Evolutionary conservation across 2,888 invertebrate genomes (phyloP), one percentile per base, ranked within the genome.

Genomic region (Amiota communis): DNA sequence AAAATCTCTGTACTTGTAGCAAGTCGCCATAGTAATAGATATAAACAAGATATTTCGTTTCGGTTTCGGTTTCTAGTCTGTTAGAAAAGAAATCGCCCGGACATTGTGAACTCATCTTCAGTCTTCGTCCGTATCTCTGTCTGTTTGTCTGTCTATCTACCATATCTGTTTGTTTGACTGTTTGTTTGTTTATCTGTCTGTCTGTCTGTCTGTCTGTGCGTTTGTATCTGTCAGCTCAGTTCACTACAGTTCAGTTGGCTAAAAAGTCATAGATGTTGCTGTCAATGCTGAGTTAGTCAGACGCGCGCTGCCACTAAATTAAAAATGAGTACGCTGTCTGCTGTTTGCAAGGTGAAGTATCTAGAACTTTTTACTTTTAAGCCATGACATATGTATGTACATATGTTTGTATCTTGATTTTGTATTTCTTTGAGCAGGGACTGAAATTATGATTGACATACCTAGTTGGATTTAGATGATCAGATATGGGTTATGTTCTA

Each of bases 11-110:
- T 59, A 36, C 36, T 76, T 80, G 83, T 78, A 80, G 79, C 82
- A 83, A 80, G 79, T 83, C 84, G 57, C 57, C 82, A 77, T 76
- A 77, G 85, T 83, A 83, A 83, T 83, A 85, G 82, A 83, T 83
- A 83, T 83, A 85, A 83, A 84, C 85, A 84, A 82, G 36, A 36
- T 36, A 36, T 36, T 36, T 36, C 36, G 2, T 36, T 6, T 36
- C 6, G 36, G 36, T 36, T 36, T 36, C 36, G 36, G 36, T 36
- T 36, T 36, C 36, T 36, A 36, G 36, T 36, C 36, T 36, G 36
- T 36, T 36, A 36, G 36, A 36, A 36, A 36, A 36, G 36, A 36
- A 36, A 36, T 36, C 36, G 8, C 36, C 36, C 36, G 36, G 36
- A 36, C 36, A 36, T 36, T 36, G 36, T 2, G 36, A 36, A 36